A percentile compares a stretch with the other conserved stretches of the same genome.
These are phyloP conservation scores for Catharus ustulatus DNA, from an alignment of 2,797 vertebrate species.

Conservation along the genomic window DNA sequence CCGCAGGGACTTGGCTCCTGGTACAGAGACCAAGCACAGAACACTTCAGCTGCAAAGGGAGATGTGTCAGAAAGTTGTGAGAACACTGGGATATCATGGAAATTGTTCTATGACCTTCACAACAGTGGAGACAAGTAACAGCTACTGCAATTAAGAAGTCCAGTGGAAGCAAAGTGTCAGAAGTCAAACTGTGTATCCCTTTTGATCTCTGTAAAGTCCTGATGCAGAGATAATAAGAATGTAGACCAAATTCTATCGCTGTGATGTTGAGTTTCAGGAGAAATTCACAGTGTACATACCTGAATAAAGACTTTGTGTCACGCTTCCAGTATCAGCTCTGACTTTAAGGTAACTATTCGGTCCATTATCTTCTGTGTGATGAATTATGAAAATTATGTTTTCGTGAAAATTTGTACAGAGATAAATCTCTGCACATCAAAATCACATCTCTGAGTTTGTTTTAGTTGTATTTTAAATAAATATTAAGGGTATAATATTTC, in stretches of 20 bases:
- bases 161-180: background rate
- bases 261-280: background rate
- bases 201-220: background rate
- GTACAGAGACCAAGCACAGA: background rate
- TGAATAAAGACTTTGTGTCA: background rate
- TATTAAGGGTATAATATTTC: background rate
- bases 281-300: background rate
- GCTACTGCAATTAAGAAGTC: background rate
- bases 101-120: background rate
- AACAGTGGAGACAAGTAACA: background rate
- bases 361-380: background rate
- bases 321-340: background rate
- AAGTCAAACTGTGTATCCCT: background rate
- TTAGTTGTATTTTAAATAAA: background rate
- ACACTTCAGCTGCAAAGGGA: background rate
- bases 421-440: background rate
- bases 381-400: background rate
- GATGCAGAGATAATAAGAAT: background rate
- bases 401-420: background rate
- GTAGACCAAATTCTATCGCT: background rate
- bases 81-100: background rate
- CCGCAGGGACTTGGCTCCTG: background rate
- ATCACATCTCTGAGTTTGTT: background rate
- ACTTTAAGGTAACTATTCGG: background rate
- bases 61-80: background rate